phyloP scores from a whole-genome alignment of 2,797 vertebrate genomes.

The Gymnoscopelus braueri region DNA sequence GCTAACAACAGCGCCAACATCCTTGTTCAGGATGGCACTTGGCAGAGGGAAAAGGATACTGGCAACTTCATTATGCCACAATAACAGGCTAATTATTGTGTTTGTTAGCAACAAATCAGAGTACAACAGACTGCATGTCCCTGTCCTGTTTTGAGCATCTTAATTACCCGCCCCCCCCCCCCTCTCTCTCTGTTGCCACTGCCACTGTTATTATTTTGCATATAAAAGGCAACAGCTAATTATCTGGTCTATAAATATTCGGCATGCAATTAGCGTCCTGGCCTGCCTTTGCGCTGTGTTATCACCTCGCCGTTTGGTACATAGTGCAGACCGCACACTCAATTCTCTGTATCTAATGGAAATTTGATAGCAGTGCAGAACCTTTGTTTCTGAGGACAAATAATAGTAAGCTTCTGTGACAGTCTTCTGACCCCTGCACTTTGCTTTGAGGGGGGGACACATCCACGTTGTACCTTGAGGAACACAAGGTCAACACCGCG shows the following conservation, averaged over 20 bases:
- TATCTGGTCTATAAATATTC: constrained; percentile 99
- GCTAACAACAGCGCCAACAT: constrained; percentile 60
- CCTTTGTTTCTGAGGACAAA: constrained; percentile 84
- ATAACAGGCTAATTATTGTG: constrained; percentile 99
- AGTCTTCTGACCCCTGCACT: constrained; percentile 64
- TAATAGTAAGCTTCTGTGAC: constrained; percentile 59
- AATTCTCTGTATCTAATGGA: constrained; percentile 85
- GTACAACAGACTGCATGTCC: constrained; percentile 99
- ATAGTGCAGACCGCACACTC: constrained; percentile 75
- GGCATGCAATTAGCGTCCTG: constrained; percentile 95
- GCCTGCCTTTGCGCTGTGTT: constrained; percentile 83
- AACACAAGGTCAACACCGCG: constrained; percentile 39
- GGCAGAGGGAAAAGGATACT: constrained; percentile 92
- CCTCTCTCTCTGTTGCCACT: constrained; percentile 75
- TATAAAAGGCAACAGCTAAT: constrained; percentile 99
- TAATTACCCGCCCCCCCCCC: constrained; percentile 93
- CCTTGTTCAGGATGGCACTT: constrained; percentile 77
- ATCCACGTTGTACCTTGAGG: constrained; percentile 44
- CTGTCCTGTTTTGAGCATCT: constrained; percentile 99
- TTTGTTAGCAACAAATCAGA: constrained; percentile 99
- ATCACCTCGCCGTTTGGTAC: constrained; percentile 83
- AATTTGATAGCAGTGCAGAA: constrained; percentile 81
- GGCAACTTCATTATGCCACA: constrained; percentile 99
- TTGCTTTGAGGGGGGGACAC: constrained; percentile 62
- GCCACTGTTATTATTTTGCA: constrained; percentile 96